These are phyloP conservation scores for Oxyteleia sp. DNA, from an alignment of 2,888 invertebrate species.

Conservation along the genomic window DNA sequence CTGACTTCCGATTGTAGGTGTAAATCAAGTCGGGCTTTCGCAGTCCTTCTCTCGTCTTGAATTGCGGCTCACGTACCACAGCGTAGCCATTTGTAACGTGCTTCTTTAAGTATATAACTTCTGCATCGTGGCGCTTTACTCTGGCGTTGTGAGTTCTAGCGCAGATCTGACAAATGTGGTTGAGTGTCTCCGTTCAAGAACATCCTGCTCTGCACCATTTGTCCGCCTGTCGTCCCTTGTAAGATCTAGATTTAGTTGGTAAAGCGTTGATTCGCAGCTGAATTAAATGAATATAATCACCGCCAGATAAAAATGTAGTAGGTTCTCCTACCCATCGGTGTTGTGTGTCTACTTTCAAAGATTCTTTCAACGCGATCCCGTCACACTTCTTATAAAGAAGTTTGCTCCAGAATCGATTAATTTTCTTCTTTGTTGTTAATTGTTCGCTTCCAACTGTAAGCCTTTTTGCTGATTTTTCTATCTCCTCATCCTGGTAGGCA, in stretches of 20 bases:
- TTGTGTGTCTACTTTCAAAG: conserved; percentile 8
- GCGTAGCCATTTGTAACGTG: too few species aligned
- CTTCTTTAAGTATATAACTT: too few species aligned
- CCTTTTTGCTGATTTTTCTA: too few species aligned
- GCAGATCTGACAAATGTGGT: conserved; percentile 81
- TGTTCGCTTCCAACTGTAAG: too few species aligned
- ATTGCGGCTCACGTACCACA: too few species aligned
- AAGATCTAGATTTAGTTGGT: conserved; percentile 77
- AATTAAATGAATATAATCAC: conserved; percentile 81
- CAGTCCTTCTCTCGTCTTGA: conserved; percentile 37
- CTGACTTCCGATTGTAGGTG: neutral
- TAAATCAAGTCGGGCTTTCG: conserved; percentile 61
- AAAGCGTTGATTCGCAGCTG: conserved; percentile 81
- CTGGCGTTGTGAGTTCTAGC: conserved; percentile 81
- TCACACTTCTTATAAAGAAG: conserved; percentile 7
- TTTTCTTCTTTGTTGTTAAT: too few species aligned
- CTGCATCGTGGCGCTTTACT: conserved; percentile 81
- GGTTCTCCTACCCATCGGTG: conserved; percentile 74
- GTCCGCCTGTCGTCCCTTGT: conserved; percentile 73
- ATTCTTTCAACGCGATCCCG: neutral
- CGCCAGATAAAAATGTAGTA: conserved; percentile 77
- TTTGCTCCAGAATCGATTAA: too few species aligned
- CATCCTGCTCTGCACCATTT: conserved; percentile 78
- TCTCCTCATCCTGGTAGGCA: too few species aligned
- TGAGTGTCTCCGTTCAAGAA: conserved; percentile 22